Conservation (phyloP, 2,797 vertebrate genomes). For the Dicrostonyx torquatus region DNA sequence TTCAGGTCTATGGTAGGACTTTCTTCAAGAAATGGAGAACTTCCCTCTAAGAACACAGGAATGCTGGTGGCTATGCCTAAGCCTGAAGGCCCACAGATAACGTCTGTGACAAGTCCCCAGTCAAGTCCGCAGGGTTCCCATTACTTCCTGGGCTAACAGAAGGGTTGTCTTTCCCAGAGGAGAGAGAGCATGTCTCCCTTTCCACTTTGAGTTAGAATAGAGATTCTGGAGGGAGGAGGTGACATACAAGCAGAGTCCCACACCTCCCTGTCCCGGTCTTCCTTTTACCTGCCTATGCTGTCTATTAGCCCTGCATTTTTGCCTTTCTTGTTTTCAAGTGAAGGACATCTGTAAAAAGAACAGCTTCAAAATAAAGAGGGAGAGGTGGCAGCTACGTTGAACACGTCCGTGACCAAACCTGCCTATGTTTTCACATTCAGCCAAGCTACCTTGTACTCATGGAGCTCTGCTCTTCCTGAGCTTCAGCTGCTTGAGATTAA, state of each 20-base stretch:
- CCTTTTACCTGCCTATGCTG: background rate
- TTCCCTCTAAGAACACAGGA: background rate
- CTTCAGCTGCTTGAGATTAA: constrained; percentile 18
- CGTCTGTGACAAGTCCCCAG: background rate
- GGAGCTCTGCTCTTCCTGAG: background rate
- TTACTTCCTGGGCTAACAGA: constrained; percentile 52
- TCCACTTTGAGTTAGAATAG: constrained; percentile 1
- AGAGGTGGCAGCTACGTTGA: background rate
- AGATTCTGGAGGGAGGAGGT: background rate
- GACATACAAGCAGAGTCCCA: constrained; percentile 60
- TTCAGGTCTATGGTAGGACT: background rate
- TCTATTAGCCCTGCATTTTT: background rate
- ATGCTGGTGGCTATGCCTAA: background rate
- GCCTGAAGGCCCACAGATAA: background rate
- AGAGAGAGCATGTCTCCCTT: constrained; percentile 45
- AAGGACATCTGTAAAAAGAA: constrained; percentile 58
- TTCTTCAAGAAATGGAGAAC: background rate
- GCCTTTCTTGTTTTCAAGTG: background rate
- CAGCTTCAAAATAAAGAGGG: background rate
- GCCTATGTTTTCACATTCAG: background rate
- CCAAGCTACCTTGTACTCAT: background rate
- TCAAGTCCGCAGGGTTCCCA: constrained; percentile 17
- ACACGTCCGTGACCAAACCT: background rate
- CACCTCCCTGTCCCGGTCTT: constrained; percentile 37
- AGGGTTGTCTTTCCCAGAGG: constrained; percentile 35